phyloP scores from a whole-genome alignment of 1,140 invertebrate genomes.

The Hestina assimilis region DNA sequence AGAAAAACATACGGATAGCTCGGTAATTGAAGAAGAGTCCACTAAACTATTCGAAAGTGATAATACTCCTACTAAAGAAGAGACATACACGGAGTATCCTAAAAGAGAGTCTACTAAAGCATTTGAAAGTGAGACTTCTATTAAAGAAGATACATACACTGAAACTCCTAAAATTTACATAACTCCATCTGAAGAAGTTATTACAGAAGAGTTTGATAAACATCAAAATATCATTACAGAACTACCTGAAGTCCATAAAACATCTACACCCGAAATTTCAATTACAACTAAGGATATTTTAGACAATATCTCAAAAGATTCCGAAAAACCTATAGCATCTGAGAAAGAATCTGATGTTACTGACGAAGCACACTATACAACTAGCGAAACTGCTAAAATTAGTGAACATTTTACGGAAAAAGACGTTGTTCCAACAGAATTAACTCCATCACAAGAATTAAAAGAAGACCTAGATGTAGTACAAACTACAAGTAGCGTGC shows the following conservation, averaged over 20 bases:
- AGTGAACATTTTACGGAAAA: neutral
- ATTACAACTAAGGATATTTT: neutral
- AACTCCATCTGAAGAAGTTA: neutral
- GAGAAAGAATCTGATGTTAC: slow-evolving; percentile 1
- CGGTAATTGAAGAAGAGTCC: neutral
- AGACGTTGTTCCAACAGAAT: neutral
- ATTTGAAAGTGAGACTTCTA: neutral
- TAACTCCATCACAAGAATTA: neutral
- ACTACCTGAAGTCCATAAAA: neutral
- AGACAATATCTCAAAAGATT: neutral
- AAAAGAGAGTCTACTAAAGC: neutral
- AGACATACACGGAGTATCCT: neutral
- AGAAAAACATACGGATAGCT: neutral
- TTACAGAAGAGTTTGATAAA: neutral
- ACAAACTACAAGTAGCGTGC: neutral
- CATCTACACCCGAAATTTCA: slow-evolving; percentile 6
- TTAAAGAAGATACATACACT: neutral
- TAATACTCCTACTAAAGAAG: neutral
- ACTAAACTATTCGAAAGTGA: neutral
- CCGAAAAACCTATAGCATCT: slow-evolving; percentile 4
- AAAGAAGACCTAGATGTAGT: neutral
- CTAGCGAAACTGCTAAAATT: neutral
- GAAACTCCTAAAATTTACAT: neutral
- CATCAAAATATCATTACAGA: neutral
- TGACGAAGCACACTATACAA: neutral